These are phyloP conservation scores for Fissipunctia ypsillon DNA, from an alignment of 2,888 invertebrate species.

Conservation along the genomic window DNA sequence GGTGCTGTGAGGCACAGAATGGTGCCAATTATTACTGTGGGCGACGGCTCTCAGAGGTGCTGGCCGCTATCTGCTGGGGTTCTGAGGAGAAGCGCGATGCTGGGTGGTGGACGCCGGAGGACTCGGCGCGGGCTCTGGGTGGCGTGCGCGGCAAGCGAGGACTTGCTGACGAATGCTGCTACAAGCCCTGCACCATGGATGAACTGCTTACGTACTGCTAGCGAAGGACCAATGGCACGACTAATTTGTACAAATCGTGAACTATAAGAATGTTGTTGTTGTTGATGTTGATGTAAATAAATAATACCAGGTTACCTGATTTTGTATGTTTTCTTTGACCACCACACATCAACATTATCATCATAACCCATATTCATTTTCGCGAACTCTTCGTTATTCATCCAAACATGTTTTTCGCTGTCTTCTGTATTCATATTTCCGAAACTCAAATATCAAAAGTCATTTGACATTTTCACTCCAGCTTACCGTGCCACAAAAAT, in stretches of 20 bases:
- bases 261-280: background rate
- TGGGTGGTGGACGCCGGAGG: slow-evolving; percentile 39
- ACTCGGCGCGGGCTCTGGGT: slow-evolving; percentile 23
- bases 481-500: background rate
- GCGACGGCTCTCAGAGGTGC: slow-evolving; percentile 35
- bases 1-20: slow-evolving; percentile 34
- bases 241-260: slow-evolving; percentile 12
- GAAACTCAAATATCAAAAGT: background rate
- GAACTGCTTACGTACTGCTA: slow-evolving; percentile 68
- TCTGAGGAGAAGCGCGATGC: slow-evolving; percentile 45
- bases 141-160: slow-evolving; percentile 60
- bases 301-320: slow-evolving; percentile 17
- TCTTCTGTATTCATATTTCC: background rate
- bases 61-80: slow-evolving; percentile 45
- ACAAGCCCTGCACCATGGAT: slow-evolving; percentile 67
- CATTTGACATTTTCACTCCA: background rate
- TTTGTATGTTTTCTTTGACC: background rate
- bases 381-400: background rate
- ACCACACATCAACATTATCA: background rate
- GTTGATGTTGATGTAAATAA: slow-evolving; percentile 46
- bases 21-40: slow-evolving; percentile 53
- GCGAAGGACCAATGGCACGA: background rate
- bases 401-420: background rate
- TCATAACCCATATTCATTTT: background rate
- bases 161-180: slow-evolving; percentile 70